phyloP scores from a whole-genome alignment of 2,797 vertebrate genomes.

The Coregonus ussuriensis region DNA sequence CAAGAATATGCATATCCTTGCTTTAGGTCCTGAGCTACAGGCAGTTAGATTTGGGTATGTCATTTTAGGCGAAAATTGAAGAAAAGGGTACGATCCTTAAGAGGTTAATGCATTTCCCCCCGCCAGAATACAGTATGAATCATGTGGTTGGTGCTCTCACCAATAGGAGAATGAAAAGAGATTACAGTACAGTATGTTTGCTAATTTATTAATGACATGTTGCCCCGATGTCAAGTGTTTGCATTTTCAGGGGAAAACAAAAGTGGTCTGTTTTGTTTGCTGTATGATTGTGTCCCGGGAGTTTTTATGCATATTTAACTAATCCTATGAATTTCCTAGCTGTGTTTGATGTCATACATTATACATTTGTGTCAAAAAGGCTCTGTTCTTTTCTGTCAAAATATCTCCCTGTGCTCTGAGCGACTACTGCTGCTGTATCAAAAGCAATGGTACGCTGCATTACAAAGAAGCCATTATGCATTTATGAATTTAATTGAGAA shows the following conservation, averaged over 20 bases:
- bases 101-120: neutral
- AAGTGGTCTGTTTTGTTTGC: slow-evolving; percentile 23
- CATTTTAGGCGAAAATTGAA: no score
- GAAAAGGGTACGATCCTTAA: no score
- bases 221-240: slow-evolving; percentile 38
- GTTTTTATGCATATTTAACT: slow-evolving; percentile 51
- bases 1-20: no score
- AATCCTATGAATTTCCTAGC: slow-evolving; percentile 28
- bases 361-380: slow-evolving; percentile 38
- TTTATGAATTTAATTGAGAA: slow-evolving; percentile 39
- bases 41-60: no score
- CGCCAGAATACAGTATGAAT: slow-evolving; percentile 11
- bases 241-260: slow-evolving; percentile 31
- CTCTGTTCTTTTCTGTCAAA: slow-evolving; percentile 43
- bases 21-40: no score
- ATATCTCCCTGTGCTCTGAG: slow-evolving; percentile 33
- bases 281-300: slow-evolving; percentile 23
- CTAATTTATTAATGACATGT: slow-evolving; percentile 56
- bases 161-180: neutral
- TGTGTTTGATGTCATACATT: slow-evolving; percentile 34
- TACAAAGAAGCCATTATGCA: slow-evolving; percentile 40
- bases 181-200: slow-evolving; percentile 4
- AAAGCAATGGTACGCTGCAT: slow-evolving; percentile 14
- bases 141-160: slow-evolving; percentile 5
- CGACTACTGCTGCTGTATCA: neutral